phyloP scores from a whole-genome alignment of 35 echinoderm and acorn worm genomes.

The Lytechinus pictus region DNA sequence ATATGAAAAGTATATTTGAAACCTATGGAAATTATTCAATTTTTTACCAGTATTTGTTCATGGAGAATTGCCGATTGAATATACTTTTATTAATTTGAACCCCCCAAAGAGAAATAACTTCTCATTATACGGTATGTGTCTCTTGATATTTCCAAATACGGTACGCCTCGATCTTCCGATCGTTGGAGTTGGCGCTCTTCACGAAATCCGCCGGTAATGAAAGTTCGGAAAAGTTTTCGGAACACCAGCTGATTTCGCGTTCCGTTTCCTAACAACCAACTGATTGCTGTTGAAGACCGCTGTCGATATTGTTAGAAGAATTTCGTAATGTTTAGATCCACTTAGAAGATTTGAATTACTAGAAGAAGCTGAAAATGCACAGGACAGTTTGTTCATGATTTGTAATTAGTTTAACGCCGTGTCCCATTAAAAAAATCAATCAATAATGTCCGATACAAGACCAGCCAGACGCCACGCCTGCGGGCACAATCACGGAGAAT shows the following conservation, averaged over 20 bases:
- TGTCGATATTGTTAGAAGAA: background rate
- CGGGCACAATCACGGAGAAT: constrained; percentile 7
- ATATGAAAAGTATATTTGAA: too few relatives aligned
- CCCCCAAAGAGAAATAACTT: too few relatives aligned
- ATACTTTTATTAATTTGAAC: too few relatives aligned
- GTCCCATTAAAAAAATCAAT: background rate
- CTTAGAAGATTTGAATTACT: background rate
- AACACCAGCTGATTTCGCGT: background rate
- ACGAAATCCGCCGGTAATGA: background rate
- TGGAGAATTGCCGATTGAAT: too few relatives aligned
- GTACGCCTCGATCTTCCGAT: too few relatives aligned
- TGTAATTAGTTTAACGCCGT: background rate
- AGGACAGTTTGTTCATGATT: background rate
- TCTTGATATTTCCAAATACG: too few relatives aligned
- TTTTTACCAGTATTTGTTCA: too few relatives aligned
- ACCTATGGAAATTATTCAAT: too few relatives aligned
- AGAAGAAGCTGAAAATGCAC: background rate
- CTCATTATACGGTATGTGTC: too few relatives aligned
- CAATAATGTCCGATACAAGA: constrained; percentile 4
- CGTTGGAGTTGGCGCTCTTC: background rate
- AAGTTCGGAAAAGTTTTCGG: background rate
- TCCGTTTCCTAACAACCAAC: background rate
- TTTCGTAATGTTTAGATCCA: background rate
- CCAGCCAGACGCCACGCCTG: constrained; percentile 4
- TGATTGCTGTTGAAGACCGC: background rate